These are phyloP conservation scores for Amiota minor DNA, from an alignment of 2,888 invertebrate species.

Conservation along the genomic window DNA sequence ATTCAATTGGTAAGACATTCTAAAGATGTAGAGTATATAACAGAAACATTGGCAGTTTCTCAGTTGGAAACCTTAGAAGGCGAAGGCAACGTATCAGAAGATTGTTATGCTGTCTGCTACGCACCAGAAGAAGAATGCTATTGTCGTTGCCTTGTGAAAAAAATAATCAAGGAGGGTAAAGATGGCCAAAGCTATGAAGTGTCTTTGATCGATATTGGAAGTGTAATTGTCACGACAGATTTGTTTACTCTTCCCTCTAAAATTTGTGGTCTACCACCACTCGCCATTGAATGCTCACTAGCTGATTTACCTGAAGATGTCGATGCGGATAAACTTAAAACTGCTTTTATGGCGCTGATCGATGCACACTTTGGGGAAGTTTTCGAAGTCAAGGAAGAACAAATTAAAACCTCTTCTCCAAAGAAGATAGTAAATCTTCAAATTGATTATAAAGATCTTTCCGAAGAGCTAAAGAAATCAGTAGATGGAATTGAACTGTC, in stretches of 20 bases:
- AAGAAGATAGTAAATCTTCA: slow-evolving; percentile 78
- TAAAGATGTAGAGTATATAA: slow-evolving; percentile 58
- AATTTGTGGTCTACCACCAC: slow-evolving; percentile 72
- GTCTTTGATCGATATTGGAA: slow-evolving; percentile 82
- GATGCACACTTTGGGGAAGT: slow-evolving; percentile 76
- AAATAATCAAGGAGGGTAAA: slow-evolving; percentile 82
- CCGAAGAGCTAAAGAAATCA: slow-evolving; percentile 70
- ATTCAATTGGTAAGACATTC: slow-evolving; percentile 77
- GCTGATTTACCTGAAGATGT: slow-evolving; percentile 55
- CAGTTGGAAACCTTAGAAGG: slow-evolving; percentile 38
- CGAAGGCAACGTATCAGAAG: slow-evolving; percentile 24
- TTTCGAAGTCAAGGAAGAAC: slow-evolving; percentile 78
- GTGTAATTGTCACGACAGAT: slow-evolving; percentile 75
- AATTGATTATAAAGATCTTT: slow-evolving; percentile 76
- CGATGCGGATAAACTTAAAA: slow-evolving; percentile 54
- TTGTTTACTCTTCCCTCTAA: slow-evolving; percentile 77
- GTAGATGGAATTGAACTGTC: slow-evolving; percentile 55
- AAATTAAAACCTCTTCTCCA: slow-evolving; percentile 72
- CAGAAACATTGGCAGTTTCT: slow-evolving; percentile 57
- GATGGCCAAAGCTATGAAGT: slow-evolving; percentile 82
- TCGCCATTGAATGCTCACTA: slow-evolving; percentile 64
- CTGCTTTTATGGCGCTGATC: slow-evolving; percentile 71
- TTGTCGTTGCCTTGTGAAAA: slow-evolving; percentile 82
- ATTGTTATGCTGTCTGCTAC: slow-evolving; percentile 52
- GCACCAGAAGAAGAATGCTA: slow-evolving; percentile 82